A percentile compares a stretch with the other conserved stretches of the same genome.
Evolutionary conservation across 2,797 vertebrate genomes (phyloP).

Genomic region (Loriculus beryllinus): DNA sequence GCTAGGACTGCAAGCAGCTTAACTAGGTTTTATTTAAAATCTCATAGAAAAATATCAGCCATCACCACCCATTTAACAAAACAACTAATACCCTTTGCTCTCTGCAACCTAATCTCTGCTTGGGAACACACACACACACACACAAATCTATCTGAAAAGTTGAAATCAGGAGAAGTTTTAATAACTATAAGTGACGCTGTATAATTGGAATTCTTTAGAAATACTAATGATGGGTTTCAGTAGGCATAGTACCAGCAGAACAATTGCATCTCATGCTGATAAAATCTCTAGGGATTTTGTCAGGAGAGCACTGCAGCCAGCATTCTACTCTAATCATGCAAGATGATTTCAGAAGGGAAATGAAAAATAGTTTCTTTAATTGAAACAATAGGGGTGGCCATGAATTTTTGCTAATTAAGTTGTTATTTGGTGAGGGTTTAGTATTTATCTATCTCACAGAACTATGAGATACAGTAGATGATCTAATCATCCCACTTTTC

Average conservation of each 20-base stretch:
- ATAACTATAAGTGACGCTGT: background rate
- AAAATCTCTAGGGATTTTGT: constrained; percentile 8
- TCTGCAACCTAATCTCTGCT: background rate
- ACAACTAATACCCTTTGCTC: background rate
- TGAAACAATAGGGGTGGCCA: background rate
- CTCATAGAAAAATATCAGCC: background rate
- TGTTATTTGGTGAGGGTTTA: background rate
- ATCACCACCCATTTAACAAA: background rate
- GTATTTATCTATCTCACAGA: background rate
- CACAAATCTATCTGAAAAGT: background rate
- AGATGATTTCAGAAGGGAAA: background rate
- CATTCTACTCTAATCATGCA: background rate
- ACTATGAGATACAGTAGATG: background rate
- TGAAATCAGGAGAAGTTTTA: background rate
- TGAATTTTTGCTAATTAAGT: background rate
- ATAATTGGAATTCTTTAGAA: background rate
- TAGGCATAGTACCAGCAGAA: background rate
- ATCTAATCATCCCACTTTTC: background rate
- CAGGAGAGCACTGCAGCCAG: background rate
- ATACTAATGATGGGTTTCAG: background rate
- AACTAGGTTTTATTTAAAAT: background rate
- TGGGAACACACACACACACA: background rate
- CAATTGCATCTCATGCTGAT: background rate
- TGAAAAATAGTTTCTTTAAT: background rate
- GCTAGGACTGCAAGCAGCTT: background rate